Evolutionary conservation across 2,797 vertebrate genomes (phyloP), one percentile per base, ranked within the genome.

Genomic region (Hephaestus fuliginosus): DNA sequence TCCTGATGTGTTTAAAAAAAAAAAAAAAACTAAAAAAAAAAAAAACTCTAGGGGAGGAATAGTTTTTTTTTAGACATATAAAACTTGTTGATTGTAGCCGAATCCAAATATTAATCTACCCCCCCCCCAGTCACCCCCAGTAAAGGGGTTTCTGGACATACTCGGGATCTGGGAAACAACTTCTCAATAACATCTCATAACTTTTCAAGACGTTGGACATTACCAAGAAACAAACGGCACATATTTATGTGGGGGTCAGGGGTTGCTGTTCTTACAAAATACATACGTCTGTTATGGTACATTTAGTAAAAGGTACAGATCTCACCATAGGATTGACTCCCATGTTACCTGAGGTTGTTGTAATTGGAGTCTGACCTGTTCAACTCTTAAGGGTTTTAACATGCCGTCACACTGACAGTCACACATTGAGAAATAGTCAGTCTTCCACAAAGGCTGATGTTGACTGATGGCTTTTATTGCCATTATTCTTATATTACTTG

Each of bases 381-480:
- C 52, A 74, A 69, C 43, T 22, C 51, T 68, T 53, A 22, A 75
- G 78, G 36, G 43, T 57, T 75, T 69, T 36, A 55, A 72, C 44
- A 18, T 30, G 33, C 22, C 9, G 25, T 64, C 49, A 56, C 41
- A 18, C 55, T 76, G 73, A 78, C 78, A 83, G 44, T 0, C 28
- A 65, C 28, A 72, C 58, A n/a, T 70, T 89, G 70, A 74, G 78
- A 84, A 83, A 85, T 20, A 49, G 11, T 57, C 14, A 14, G 5
- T 33, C 67, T 67, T 77, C 25, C 20, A 48, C n/a, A 65, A 49
- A n/a, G 4, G 5, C 44, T 74, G 25, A 25, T 25, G 57, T 33
- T 84, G 76, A 89, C 58, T 66, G 75, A 79, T 52, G 62, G 48
- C 18, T 2, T 71, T 74, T 43, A 39, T 18, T 53, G 14, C 6